Evolutionary conservation across 2,113 vertebrate species (phyloP), one percentile per base, ranked within the genome.

Genomic region (Cryptotis parvus): DNA sequence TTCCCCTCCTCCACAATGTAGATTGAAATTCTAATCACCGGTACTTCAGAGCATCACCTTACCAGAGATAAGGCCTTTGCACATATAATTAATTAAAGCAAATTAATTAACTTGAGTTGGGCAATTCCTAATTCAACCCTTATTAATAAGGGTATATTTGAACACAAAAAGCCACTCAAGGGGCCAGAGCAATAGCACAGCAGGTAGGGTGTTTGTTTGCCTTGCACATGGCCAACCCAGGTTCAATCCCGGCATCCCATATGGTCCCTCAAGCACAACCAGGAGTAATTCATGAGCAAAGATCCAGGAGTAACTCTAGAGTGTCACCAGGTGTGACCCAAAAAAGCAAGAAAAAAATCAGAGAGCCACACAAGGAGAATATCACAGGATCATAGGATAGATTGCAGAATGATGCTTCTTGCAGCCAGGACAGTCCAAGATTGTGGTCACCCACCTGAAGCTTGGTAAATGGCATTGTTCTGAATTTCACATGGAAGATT

Each of bases 381-480:
- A 18, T 69, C 4, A 6, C 6, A 16, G 9, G 10, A 63, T n/a
- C 16, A 18, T 27, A 52, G 61, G 52, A 26, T 35, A 41, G 45
- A 74, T 41, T 68, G 58, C 55, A 22, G 39, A 45, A 4, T 9
- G 7, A 70, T 14, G 8, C 49, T 65, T 89, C 85, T 58, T 22
- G n/a, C 45, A 70, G 68, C n/a, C 31, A 29, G 41, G 76, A 55
- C 43, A 3, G 4, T 33, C 14, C 3, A 9, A 85, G 39, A 29
- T 18, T 27, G 33, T 33, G 76, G 61, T 11, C 9, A 77, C 66
- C 26, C 33, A 1, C 11, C 22, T 65, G 65, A 68, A 61, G 45
- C 70, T 41, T 33, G 26, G 9, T 1, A 0, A 49, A 1, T 18
- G 14, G 14, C 33, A 3, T n/a, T 24, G 26, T 61, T 14, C 9